phyloP scores from a whole-genome alignment of 37 sponge, comb jelly and placozoan species.

The Ianthella basta region DNA sequence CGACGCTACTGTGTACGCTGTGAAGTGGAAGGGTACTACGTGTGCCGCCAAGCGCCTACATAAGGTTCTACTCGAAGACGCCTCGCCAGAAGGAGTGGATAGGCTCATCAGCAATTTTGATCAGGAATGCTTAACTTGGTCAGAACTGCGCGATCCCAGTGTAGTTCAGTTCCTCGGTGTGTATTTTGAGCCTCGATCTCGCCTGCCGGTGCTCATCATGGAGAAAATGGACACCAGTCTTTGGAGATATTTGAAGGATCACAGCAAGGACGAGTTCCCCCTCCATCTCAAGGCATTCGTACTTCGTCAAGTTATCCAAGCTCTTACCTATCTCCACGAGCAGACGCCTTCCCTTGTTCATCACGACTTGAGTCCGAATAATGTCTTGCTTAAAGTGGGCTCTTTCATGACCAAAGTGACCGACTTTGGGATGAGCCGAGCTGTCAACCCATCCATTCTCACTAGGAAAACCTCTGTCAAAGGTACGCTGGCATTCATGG shows the following conservation, averaged over 20 bases:
- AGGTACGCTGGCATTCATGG: conserved; percentile 1
- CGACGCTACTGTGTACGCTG: too few species aligned
- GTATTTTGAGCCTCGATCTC: neutral
- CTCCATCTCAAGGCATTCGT: neutral
- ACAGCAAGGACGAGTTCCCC: neutral
- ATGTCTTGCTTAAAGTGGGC: neutral
- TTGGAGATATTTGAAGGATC: neutral
- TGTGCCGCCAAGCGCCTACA: too few species aligned
- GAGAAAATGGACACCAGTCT: conserved; percentile 24
- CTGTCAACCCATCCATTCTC: neutral
- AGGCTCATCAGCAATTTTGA: neutral
- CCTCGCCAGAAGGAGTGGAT: too few species aligned
- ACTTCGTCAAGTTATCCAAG: neutral
- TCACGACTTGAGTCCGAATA: neutral
- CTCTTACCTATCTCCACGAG: neutral
- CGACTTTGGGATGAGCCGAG: conserved; percentile 14
- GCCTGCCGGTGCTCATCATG: neutral
- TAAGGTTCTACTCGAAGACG: too few species aligned
- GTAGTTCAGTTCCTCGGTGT: conserved; percentile 14
- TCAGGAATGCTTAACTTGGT: neutral
- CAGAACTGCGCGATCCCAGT: neutral
- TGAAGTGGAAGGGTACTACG: too few species aligned
- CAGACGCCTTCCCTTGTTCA: neutral
- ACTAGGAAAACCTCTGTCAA: conserved; percentile 1
- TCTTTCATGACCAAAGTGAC: neutral